These are phyloP conservation scores for Homarus gammarus DNA, from an alignment of 2,888 invertebrate species.

Conservation along the genomic window DNA sequence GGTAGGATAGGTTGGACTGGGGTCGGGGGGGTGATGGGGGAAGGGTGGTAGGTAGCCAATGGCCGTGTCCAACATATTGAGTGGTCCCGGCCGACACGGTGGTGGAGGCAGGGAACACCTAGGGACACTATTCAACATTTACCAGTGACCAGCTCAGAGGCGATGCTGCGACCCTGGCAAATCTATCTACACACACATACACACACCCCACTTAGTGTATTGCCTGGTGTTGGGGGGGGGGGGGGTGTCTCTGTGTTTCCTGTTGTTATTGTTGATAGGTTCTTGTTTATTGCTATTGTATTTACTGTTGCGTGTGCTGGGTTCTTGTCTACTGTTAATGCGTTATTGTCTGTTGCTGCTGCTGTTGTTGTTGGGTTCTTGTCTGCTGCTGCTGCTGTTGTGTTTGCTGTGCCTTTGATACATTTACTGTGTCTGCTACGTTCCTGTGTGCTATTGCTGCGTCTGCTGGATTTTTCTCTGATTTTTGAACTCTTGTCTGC, in stretches of 20 bases:
- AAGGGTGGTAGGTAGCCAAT: conserved; percentile 34
- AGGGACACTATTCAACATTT: conserved; percentile 38
- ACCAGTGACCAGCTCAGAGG: conserved; percentile 27
- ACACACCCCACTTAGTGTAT: no score
- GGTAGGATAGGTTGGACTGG: neutral
- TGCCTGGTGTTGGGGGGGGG: no score
- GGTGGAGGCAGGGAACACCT: conserved; percentile 26
- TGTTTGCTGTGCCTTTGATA: no score
- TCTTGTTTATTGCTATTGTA: no score
- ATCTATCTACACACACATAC: conserved; percentile 8
- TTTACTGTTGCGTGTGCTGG: no score
- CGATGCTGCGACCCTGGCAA: neutral
- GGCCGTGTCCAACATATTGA: conserved; percentile 64
- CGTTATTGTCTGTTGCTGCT: neutral
- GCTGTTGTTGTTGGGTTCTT: no score
- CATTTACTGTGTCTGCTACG: no score
- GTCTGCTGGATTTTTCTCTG: no score
- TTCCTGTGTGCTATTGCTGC: no score
- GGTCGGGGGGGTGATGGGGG: neutral
- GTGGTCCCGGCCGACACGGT: conserved; percentile 49
- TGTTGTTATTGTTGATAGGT: no score
- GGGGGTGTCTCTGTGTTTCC: no score
- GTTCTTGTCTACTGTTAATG: neutral
- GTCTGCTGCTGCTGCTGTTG: neutral
- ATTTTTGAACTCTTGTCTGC: no score